Base-by-base conservation (phyloP, 1,140 invertebrate species). In the Anoplophora glabripennis region DNA sequence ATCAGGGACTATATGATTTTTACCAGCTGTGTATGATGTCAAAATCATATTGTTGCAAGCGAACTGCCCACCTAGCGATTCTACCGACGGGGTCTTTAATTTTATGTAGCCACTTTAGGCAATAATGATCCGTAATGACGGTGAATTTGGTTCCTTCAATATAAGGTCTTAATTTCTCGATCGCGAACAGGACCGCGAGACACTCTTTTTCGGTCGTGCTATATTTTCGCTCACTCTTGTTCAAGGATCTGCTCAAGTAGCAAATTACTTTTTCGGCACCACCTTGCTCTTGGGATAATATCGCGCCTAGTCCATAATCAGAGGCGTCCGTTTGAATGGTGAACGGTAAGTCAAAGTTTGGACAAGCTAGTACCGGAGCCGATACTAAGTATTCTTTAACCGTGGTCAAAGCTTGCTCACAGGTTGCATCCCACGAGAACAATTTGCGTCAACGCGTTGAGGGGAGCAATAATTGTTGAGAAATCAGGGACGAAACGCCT, bases 61-160 rank as follows among this genome's bases (percentile, higher is more conserved):
- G 28, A 9, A 79, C n/a, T 14, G 60, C 48, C 78, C 77, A 81
- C 28, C 76, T 53, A 0, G 75, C 73, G 9, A 81, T 53, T 34
- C 77, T 40, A 34, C 72, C 73, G 0, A 57, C 69, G 2, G 71
- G 66, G 35, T 78, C 74, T 58, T 73, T 77, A 0, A 78, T 65
- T 1, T 68, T 67, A n/a, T 67, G 62, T 1, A 82, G 64, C 75
- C 76, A 82, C 21, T n/a, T n/a, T n/a, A n/a, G n/a, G n/a, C n/a
- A n/a, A n/a, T n/a, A n/a, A n/a, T n/a, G n/a, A n/a, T n/a, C 79
- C 0, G 79, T 81, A 21, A 58, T 34, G 10, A 56, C 44, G 3
- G 15, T 17, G 34, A 34, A 54, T 33, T 41, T 54, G 9, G 40
- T 12, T 4, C 38, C 40, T 34, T 54, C 38, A 18, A 54, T 9